Conservation (phyloP, 2,797 vertebrate genomes). For the Serranus cabrilla region DNA sequence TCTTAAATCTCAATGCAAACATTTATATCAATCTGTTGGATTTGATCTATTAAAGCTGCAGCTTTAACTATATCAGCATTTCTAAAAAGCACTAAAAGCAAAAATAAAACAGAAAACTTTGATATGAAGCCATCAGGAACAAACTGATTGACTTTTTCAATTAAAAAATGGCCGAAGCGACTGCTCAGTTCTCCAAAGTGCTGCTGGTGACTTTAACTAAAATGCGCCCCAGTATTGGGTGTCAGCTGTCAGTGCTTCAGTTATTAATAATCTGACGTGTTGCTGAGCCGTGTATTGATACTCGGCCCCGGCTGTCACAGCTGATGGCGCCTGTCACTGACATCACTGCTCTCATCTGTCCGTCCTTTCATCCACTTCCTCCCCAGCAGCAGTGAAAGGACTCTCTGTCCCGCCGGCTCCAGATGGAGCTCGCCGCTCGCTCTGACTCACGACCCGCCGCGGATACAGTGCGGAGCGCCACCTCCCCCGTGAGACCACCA, state of each 20-base stretch:
- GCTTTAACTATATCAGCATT: no score
- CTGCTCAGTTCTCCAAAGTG: no score
- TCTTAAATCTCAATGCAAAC: no score
- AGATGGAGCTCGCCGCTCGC: constrained; percentile 51
- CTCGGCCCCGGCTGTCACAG: constrained; percentile 27
- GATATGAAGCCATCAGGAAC: no score
- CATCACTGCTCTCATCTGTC: constrained; percentile 75
- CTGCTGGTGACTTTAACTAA: no score
- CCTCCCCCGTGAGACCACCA: constrained; percentile 6
- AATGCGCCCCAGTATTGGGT: background rate
- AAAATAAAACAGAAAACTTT: no score
- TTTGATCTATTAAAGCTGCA: no score
- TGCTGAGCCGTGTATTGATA: background rate
- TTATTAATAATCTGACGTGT: constrained; percentile 13
- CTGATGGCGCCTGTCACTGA: constrained; percentile 74
- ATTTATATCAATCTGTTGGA: no score
- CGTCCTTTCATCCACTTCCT: constrained; percentile 65
- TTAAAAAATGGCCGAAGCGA: no score
- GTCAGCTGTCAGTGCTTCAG: background rate
- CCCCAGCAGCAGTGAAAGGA: constrained; percentile 60
- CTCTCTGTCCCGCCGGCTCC: constrained; percentile 65
- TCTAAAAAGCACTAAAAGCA: no score
- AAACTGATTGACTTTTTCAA: no score
- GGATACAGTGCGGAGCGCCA: background rate
- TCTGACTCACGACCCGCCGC: background rate